Base-by-base conservation (phyloP, 2,797 vertebrate genomes). In the Enteromius trimaculatus region DNA sequence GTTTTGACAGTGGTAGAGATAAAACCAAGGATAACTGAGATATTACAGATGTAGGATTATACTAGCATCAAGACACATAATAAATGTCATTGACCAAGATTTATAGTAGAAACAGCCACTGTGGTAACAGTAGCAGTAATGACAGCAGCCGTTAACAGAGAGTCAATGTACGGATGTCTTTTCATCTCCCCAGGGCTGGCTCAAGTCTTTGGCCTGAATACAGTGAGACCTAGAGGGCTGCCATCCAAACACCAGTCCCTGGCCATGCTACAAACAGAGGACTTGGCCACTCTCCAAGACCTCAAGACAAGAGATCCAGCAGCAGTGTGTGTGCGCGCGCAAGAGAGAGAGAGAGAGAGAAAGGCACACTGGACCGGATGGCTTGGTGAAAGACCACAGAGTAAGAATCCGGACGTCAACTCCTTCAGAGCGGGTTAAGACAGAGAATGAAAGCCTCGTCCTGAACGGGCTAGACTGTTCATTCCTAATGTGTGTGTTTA, bases 211-310 rank as follows among this genome's bases (percentile, higher is more conserved):
- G 88, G 84, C 86, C 72, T 70, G 62, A 75, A 69, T 71, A 64
- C 72, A 86, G 80, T 68, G 82, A 53, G 65, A 77, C 78, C 79
- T 80, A 79, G 77, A 88, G 44, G 80, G 80, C 85, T 70, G 82
- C 76, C 72, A 87, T 86, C 68, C 83, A 85, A 83, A 85, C 84
- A 85, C 85, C 81, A 84, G 83, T n/a, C 69, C 51, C 84, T 86
- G 87, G 89, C 85, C 83, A 62, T 1, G 31, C 80, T 72, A 88
- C 85, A 85, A 77, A 81, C 81, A 83, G 58, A 77, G 65, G 49
- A 75, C 44, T 65, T 44, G 49, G 69, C 81, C n/a, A 0, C 60
- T 84, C 74, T 71, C 68, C 69, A 88, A 23, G 26, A 81, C 77
- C 64, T 71, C 78, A 82, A 60, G 79, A 86, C 74, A 51, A 76